phyloP scores from a whole-genome alignment of 2,113 vertebrate genomes.

The Catharus minimus region DNA sequence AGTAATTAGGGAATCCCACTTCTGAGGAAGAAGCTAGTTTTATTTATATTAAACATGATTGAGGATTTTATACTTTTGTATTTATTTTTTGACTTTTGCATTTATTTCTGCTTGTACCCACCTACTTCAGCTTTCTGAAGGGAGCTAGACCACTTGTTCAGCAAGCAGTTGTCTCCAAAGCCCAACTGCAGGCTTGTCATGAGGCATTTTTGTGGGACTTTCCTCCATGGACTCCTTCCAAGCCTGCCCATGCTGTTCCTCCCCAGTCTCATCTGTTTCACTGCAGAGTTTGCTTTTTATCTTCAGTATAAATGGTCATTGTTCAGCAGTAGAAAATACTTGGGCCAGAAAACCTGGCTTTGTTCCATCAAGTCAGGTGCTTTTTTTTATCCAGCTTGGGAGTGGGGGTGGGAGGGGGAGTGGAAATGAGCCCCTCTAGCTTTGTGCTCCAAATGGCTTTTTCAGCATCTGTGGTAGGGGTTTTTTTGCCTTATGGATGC shows the following conservation, averaged over 20 bases:
- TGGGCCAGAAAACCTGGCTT: neutral
- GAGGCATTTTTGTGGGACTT: neutral
- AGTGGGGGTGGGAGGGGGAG: too few relatives aligned
- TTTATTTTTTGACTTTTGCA: neutral
- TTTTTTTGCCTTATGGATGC: neutral
- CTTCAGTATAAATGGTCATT: neutral
- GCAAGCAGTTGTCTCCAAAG: neutral
- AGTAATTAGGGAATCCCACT: neutral
- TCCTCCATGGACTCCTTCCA: neutral
- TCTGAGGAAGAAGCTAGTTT: neutral
- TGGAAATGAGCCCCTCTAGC: neutral
- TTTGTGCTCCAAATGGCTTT: neutral
- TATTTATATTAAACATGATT: neutral
- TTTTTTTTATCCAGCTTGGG: neutral
- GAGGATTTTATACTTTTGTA: rapidly evolving
- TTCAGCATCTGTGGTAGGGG: neutral
- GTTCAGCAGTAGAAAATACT: neutral
- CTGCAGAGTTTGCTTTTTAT: neutral
- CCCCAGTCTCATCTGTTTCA: neutral
- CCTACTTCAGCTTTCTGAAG: neutral
- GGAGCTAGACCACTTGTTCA: neutral
- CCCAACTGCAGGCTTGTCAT: rapidly evolving
- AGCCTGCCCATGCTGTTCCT: neutral
- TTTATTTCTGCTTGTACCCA: neutral
- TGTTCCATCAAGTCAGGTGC: neutral